These are phyloP conservation scores for Tragulus kanchil DNA, from an alignment of 2,113 vertebrate species.

Conservation along the genomic window DNA sequence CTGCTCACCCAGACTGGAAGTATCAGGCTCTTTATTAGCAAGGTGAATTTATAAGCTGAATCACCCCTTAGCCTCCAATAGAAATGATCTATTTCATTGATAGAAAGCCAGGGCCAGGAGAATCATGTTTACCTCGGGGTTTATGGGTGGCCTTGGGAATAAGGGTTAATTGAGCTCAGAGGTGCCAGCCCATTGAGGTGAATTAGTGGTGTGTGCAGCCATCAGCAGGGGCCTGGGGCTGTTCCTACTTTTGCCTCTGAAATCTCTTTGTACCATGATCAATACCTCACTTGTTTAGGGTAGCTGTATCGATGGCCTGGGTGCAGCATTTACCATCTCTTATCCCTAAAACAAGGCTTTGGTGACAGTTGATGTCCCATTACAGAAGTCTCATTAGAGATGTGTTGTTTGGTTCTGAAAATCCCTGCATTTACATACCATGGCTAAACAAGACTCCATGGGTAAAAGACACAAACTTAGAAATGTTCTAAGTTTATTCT, in stretches of 20 bases:
- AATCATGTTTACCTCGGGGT: slow-evolving; percentile 86
- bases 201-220: slow-evolving; percentile 86
- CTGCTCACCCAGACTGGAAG: slow-evolving; percentile 41
- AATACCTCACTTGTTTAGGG: slow-evolving; percentile 84
- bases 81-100: slow-evolving; percentile 86
- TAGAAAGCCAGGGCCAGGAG: slow-evolving; percentile 80
- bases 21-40: slow-evolving; percentile 80
- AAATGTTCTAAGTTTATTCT: neutral
- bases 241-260: slow-evolving; percentile 85
- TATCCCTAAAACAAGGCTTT: slow-evolving; percentile 80
- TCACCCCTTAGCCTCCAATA: slow-evolving; percentile 75
- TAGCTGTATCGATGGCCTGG: slow-evolving; percentile 79
- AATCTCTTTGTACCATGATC: slow-evolving; percentile 86
- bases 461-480: slow-evolving; percentile 58
- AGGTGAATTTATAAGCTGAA: slow-evolving; percentile 82
- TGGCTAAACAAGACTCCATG: neutral
- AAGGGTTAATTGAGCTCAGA: slow-evolving; percentile 90
- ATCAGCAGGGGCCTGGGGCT: slow-evolving; percentile 85
- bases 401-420: neutral
- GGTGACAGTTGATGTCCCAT: slow-evolving; percentile 58
- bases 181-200: slow-evolving; percentile 86
- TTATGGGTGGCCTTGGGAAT: slow-evolving; percentile 88
- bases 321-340: slow-evolving; percentile 80
- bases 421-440: neutral
- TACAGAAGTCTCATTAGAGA: slow-evolving; percentile 74